phyloP scores from a whole-genome alignment of 2,888 invertebrate species.

The Ceraclea dissimilis region DNA sequence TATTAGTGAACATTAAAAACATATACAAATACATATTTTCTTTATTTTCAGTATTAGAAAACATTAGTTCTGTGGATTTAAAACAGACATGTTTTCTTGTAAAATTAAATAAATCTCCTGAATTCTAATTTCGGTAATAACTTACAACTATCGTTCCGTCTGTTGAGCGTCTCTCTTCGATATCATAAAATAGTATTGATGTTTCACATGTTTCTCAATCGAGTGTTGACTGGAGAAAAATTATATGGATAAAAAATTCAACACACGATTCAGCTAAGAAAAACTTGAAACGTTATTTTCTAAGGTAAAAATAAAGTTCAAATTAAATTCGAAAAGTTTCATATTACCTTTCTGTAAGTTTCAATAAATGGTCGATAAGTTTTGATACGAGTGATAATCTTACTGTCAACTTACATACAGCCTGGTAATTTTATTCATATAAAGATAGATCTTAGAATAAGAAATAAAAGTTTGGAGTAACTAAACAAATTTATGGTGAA shows the following conservation, averaged over 20 bases:
- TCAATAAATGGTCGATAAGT: background rate
- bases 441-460: no score
- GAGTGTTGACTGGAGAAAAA: background rate
- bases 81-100: background rate
- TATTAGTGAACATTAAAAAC: no score
- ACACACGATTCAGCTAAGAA: background rate
- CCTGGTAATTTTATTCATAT: no score
- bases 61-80: background rate
- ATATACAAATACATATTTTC: no score
- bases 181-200: background rate
- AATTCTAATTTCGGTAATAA: background rate
- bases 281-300: no score
- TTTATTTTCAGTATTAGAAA: no score
- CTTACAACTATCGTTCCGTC: background rate
- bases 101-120: background rate
- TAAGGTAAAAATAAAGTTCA: background rate
- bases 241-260: background rate
- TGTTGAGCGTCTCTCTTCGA: conserved; percentile 12
- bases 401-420: no score
- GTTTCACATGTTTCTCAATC: background rate
- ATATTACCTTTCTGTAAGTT: background rate
- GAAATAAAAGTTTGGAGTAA: no score
- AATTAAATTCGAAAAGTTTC: background rate
- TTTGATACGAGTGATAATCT: no score
- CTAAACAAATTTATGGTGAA: no score